These are phyloP conservation scores for Cataglyphis altisquamis DNA, from an alignment of 2,888 invertebrate species.

Conservation along the genomic window DNA sequence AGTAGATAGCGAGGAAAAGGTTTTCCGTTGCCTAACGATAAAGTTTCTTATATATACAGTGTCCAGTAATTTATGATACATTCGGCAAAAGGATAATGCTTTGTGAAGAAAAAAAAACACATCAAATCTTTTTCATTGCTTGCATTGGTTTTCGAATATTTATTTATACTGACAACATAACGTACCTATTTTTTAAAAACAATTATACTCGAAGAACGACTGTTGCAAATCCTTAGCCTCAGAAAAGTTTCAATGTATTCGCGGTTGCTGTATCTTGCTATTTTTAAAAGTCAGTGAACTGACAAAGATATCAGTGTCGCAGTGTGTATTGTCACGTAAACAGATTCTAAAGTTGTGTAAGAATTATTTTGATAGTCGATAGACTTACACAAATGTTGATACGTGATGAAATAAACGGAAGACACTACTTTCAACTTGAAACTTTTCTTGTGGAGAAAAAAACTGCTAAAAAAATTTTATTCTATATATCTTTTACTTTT, in stretches of 20 bases:
- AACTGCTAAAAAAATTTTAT: background rate
- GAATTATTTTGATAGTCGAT: background rate
- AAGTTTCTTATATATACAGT: background rate
- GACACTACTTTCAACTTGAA: background rate
- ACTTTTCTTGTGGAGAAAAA: background rate
- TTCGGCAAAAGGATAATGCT: background rate
- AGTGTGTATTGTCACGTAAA: background rate
- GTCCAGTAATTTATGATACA: background rate
- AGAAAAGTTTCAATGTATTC: background rate
- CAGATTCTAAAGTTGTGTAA: constrained; percentile 11
- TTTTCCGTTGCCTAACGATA: background rate
- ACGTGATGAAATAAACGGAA: background rate
- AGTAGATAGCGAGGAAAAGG: background rate
- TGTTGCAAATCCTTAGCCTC: background rate
- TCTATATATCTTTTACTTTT: background rate
- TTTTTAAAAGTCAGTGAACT: background rate
- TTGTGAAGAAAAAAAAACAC: background rate
- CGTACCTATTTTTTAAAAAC: background rate
- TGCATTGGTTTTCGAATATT: background rate
- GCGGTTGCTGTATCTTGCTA: constrained; percentile 13
- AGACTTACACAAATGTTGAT: background rate
- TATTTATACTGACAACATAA: background rate
- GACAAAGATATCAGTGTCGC: constrained; percentile 2
- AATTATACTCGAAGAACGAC: background rate
- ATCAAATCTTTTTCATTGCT: background rate